Percentiles rank a stretch among this genome's conserved stretches.
Conservation (phyloP, 1,140 invertebrate genomes). For the Leptestheria dahalacensis region DNA sequence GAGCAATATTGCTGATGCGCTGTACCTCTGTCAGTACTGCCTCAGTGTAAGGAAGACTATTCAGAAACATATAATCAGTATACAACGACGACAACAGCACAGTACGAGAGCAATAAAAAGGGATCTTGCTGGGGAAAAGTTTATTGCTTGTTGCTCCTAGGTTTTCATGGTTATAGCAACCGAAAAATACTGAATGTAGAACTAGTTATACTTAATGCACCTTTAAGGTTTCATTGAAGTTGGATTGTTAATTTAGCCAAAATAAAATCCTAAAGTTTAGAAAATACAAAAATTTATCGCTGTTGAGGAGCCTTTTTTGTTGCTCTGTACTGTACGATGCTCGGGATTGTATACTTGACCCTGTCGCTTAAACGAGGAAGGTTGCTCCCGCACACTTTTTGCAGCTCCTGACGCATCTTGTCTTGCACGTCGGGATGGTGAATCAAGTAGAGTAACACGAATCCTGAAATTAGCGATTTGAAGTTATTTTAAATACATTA, state of each 20-base stretch:
- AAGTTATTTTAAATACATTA: not conserved
- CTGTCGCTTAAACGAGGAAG: not conserved
- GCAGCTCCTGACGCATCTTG: slow-evolving; percentile 49
- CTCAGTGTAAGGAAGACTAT: slow-evolving; percentile 13
- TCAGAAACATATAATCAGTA: not conserved
- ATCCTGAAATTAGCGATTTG: slow-evolving; percentile 20
- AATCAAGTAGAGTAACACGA: slow-evolving; percentile 43
- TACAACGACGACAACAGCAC: no score
- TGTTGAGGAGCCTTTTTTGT: no score
- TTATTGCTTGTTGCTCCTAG: no score
- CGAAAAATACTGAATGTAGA: no score
- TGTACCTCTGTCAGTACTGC: slow-evolving; percentile 7
- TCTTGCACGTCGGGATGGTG: slow-evolving; percentile 44
- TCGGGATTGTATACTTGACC: not conserved
- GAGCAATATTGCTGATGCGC: not conserved
- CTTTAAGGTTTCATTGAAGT: no score
- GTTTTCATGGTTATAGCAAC: no score
- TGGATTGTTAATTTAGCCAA: no score
- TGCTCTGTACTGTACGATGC: not conserved
- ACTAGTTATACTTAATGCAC: no score
- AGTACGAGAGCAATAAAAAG: no score
- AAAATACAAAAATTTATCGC: no score
- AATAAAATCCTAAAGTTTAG: no score
- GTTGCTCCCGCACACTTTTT: slow-evolving; percentile 42
- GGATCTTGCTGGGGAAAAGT: no score